Percentiles rank a stretch among this genome's conserved stretches.
phyloP scores from a whole-genome alignment of 2,113 vertebrate genomes.

The Trinectes maculatus region DNA sequence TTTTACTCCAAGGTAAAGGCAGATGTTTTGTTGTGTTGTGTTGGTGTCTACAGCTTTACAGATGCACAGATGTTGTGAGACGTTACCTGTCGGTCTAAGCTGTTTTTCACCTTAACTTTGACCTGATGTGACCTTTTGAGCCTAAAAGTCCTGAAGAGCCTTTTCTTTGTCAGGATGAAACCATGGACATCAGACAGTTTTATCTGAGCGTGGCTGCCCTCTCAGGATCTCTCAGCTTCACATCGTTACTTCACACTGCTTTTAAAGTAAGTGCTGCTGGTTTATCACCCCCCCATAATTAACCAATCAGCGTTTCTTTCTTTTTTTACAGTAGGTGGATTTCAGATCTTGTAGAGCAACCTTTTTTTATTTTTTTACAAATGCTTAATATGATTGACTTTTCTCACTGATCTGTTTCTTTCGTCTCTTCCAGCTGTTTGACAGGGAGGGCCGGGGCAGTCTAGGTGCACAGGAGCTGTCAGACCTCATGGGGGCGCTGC shows the following conservation, averaged over 20 bases:
- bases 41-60: not conserved
- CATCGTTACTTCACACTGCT: constrained; percentile 68
- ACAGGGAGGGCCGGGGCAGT: constrained; percentile 59
- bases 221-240: constrained; percentile 52
- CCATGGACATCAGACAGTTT: constrained; percentile 73
- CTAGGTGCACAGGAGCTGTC: constrained; percentile 72
- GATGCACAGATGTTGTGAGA: too few species aligned
- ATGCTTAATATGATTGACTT: too few species aligned
- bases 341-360: too few species aligned
- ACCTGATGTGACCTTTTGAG: too few species aligned
- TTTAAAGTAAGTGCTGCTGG: constrained; percentile 68
- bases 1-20: constrained; percentile 77
- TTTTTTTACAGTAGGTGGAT: too few species aligned
- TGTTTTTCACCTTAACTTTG: too few species aligned
- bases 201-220: constrained; percentile 66
- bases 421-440: constrained; percentile 64
- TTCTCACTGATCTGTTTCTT: not conserved
- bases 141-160: too few species aligned
- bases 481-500: constrained; percentile 78
- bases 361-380: too few species aligned
- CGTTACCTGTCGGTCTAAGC: too few species aligned
- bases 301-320: too few species aligned
- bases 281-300: not conserved
- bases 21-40: not conserved
- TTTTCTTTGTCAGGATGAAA: constrained; percentile 61